phyloP scores from a whole-genome alignment of 2,113 vertebrate species.

The Perccottus glenii region DNA sequence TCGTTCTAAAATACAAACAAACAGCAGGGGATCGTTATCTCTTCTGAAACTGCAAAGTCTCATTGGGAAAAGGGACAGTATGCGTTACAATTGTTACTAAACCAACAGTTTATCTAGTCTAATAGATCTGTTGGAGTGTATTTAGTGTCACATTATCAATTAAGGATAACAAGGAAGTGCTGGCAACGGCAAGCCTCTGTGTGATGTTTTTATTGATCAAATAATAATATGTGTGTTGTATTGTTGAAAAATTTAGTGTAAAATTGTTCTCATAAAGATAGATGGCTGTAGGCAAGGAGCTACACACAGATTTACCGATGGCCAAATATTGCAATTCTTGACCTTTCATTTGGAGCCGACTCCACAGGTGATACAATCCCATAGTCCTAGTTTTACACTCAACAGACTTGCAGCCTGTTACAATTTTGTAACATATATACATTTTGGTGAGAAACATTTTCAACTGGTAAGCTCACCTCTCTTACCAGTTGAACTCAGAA shows the following conservation, averaged over 20 bases:
- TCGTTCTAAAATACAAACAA: constrained; percentile 69
- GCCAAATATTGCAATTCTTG: too few relatives aligned
- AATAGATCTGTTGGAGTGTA: constrained; percentile 39
- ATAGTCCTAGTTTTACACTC: too few relatives aligned
- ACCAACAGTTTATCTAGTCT: constrained; percentile 52
- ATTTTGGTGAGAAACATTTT: too few relatives aligned
- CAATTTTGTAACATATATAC: too few relatives aligned
- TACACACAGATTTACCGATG: too few relatives aligned
- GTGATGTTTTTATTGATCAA: constrained; percentile 31
- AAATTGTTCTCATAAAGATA: background rate
- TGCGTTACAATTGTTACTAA: constrained; percentile 52
- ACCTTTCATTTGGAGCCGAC: too few relatives aligned
- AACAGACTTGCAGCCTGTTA: too few relatives aligned
- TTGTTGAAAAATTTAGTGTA: background rate
- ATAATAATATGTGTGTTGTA: constrained; percentile 11
- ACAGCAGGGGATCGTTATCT: constrained; percentile 71
- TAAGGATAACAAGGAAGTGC: constrained; percentile 55
- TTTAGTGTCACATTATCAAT: constrained; percentile 60
- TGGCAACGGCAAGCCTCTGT: constrained; percentile 6
- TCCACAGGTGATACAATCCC: too few relatives aligned
- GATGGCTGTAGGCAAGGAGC: too few relatives aligned
- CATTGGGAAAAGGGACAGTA: constrained; percentile 66
- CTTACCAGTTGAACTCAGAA: too few relatives aligned
- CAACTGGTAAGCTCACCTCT: too few relatives aligned
- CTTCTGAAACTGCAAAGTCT: constrained; percentile 62